These are phyloP conservation scores for Tiliqua scincoides DNA, from an alignment of 2,113 vertebrate genomes.

Conservation along the genomic window DNA sequence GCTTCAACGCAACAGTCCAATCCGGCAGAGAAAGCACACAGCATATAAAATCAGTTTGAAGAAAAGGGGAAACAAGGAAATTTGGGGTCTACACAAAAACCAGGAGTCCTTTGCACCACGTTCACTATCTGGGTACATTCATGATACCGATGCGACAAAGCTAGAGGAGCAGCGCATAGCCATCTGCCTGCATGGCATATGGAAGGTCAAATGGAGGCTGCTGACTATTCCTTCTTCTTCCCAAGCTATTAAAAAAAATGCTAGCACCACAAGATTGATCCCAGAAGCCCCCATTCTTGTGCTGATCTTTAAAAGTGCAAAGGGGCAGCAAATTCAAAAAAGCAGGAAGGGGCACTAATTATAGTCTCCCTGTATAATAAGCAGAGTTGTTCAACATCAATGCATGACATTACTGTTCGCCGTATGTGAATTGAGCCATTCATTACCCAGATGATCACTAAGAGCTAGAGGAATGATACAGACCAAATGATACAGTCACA, in stretches of 20 bases:
- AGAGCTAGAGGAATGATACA: constrained; percentile 12
- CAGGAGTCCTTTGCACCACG: background rate
- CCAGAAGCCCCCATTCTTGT: background rate
- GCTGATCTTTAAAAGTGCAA: background rate
- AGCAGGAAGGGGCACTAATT: constrained; percentile 17
- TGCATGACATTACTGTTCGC: constrained; percentile 29
- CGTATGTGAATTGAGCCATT: constrained; percentile 15
- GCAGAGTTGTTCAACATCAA: background rate
- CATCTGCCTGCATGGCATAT: background rate
- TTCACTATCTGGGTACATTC: no score
- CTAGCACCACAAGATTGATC: background rate
- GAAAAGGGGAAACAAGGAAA: background rate
- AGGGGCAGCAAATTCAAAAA: background rate
- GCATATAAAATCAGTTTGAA: background rate
- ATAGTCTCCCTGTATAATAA: background rate
- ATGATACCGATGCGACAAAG: background rate
- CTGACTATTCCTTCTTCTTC: background rate
- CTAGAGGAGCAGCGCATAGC: background rate
- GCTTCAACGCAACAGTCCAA: no score
- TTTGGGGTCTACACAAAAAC: background rate
- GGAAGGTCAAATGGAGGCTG: background rate
- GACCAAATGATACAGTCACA: constrained; percentile 32
- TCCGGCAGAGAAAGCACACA: background rate
- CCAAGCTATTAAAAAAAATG: background rate
- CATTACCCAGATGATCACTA: constrained; percentile 26